Percentiles rank a stretch among this genome's conserved stretches.
Evolutionary conservation across 2,113 vertebrate genomes (phyloP).

Genomic region (Thinocorus orbignyianus): DNA sequence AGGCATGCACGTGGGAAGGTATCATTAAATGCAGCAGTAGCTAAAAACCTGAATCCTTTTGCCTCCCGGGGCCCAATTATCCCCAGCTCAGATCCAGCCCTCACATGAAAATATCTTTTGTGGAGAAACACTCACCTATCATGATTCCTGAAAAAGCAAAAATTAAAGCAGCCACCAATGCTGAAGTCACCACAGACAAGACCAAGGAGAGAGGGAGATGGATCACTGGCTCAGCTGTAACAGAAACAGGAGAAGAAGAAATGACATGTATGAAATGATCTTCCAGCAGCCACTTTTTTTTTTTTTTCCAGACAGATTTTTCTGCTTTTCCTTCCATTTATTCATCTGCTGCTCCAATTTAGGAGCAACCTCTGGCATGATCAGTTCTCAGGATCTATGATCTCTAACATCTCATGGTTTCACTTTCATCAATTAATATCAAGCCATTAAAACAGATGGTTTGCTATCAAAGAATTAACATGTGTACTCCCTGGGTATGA

Average conservation of each 20-base stretch:
- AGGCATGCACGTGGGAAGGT: not conserved
- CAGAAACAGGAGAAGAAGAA: constrained; percentile 5
- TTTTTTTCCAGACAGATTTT: not conserved
- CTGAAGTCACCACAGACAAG: constrained; percentile 93
- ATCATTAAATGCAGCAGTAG: not conserved
- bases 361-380: not conserved
- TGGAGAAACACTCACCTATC: constrained; percentile 87
- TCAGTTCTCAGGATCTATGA: not conserved
- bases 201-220: constrained; percentile 85
- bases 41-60: not conserved
- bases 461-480: constrained; percentile 37
- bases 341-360: not conserved
- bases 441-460: constrained; percentile 31
- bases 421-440: constrained; percentile 37
- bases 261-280: not conserved
- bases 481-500: not conserved
- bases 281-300: not conserved
- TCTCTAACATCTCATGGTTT: not conserved
- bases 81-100: not conserved
- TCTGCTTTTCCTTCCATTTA: not conserved
- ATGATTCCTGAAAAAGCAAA: constrained; percentile 95
- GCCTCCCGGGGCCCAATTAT: constrained; percentile 18
- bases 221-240: constrained; percentile 77
- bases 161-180: constrained; percentile 92
- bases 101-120: not conserved